A percentile compares a stretch with the other conserved stretches of the same genome.
These are phyloP conservation scores for Sardinella longiceps DNA, from an alignment of 2,797 vertebrate genomes.

Conservation along the genomic window DNA sequence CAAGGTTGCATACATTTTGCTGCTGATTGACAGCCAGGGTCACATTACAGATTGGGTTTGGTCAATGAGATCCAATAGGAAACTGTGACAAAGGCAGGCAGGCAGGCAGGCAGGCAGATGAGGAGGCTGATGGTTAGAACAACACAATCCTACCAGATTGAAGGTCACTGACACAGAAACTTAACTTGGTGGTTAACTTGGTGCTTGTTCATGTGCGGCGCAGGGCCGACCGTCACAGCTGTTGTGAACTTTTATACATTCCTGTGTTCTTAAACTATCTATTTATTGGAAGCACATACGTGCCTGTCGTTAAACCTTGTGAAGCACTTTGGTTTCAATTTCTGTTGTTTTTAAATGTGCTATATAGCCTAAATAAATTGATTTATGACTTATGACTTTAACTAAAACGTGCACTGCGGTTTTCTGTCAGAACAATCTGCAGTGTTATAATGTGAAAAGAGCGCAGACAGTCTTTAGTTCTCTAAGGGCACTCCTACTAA, in stretches of 20 bases:
- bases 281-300: no score
- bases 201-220: no score
- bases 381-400: no score
- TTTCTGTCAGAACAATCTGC: not conserved
- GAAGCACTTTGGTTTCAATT: no score
- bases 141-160: not conserved
- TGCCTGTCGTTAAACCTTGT: no score
- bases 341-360: no score
- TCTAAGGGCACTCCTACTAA: not conserved
- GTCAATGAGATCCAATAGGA: constrained; percentile 43
- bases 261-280: no score
- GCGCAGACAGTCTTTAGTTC: not conserved
- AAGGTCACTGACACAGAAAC: not conserved
- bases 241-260: no score
- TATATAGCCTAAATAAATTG: no score
- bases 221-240: no score
- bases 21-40: constrained; percentile 52
- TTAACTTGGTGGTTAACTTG: no score
- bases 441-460: not conserved
- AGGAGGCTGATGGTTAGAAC: constrained; percentile 19
- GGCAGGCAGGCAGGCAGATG: constrained; percentile 24
- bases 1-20: constrained; percentile 61
- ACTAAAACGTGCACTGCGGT: not conserved
- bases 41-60: constrained; percentile 63
- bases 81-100: constrained; percentile 41